phyloP scores from a whole-genome alignment of 2,113 vertebrate species.

The Corvus cornix region DNA sequence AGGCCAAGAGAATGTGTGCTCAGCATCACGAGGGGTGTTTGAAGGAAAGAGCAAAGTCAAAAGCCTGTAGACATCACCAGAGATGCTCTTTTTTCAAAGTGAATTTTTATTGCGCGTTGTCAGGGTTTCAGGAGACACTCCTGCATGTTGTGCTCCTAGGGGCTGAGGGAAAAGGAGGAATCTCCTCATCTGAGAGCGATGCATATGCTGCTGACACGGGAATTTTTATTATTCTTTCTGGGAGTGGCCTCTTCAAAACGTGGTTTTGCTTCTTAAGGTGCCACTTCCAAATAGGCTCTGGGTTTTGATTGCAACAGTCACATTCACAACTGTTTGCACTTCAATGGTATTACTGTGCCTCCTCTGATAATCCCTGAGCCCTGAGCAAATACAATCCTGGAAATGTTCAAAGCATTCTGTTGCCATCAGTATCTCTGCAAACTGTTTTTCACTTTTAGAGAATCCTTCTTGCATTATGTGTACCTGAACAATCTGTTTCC shows the following conservation, averaged over 20 bases:
- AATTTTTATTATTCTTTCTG: background rate
- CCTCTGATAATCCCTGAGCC: background rate
- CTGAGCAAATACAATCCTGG: background rate
- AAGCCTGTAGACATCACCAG: background rate
- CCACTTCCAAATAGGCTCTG: background rate
- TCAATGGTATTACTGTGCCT: background rate
- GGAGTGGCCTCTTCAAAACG: constrained; percentile 15
- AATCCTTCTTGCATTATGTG: background rate
- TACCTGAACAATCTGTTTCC: background rate
- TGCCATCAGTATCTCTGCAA: background rate
- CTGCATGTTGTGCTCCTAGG: background rate
- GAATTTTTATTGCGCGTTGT: background rate
- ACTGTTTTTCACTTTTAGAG: background rate
- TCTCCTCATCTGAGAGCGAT: background rate
- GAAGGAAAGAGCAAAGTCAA: constrained; percentile 68
- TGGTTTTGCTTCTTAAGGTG: background rate
- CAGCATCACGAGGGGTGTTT: constrained; percentile 55
- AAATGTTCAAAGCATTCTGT: constrained; percentile 8
- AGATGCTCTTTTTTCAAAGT: background rate
- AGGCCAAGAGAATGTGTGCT: constrained; percentile 52
- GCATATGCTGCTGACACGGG: background rate
- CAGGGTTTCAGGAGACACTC: background rate
- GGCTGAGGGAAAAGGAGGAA: background rate
- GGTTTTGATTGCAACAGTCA: background rate
- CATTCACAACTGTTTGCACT: background rate